Percentiles rank a stretch among this genome's conserved stretches.
Conservation (phyloP, 2,113 vertebrate species). For the Nothocercus julius region DNA sequence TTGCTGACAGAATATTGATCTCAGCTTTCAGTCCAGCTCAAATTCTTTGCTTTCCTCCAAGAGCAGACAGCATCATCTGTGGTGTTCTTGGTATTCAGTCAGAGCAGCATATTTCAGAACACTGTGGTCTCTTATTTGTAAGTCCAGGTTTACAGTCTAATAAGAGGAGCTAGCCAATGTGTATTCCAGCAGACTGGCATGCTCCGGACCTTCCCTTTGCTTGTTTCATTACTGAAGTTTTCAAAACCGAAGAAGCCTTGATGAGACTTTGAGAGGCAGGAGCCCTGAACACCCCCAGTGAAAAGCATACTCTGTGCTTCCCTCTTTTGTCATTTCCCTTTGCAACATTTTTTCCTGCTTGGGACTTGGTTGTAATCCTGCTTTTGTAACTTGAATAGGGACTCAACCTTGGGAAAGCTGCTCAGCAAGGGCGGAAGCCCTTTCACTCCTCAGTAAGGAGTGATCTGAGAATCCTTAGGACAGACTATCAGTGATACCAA, state of each 20-base stretch:
- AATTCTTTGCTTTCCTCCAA: not conserved
- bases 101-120: not conserved
- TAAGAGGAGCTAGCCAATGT: not conserved
- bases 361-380: not conserved
- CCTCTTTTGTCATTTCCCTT: not conserved
- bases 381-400: not conserved
- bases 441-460: not conserved
- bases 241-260: not conserved
- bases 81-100: not conserved
- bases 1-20: not conserved
- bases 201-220: not conserved
- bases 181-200: not conserved
- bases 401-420: not conserved
- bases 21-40: not conserved
- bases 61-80: not conserved
- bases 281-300: not conserved
- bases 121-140: conserved; percentile 1
- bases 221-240: not conserved
- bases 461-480: not conserved
- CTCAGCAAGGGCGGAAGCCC: not conserved
- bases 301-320: not conserved
- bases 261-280: not conserved
- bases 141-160: conserved; percentile 1
- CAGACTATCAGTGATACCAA: not conserved
- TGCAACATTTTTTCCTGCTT: not conserved